Percentiles rank a stretch among this genome's conserved stretches.
Conservation (phyloP, 2,888 invertebrate genomes). For the Elaeidobius kamerunicus region DNA sequence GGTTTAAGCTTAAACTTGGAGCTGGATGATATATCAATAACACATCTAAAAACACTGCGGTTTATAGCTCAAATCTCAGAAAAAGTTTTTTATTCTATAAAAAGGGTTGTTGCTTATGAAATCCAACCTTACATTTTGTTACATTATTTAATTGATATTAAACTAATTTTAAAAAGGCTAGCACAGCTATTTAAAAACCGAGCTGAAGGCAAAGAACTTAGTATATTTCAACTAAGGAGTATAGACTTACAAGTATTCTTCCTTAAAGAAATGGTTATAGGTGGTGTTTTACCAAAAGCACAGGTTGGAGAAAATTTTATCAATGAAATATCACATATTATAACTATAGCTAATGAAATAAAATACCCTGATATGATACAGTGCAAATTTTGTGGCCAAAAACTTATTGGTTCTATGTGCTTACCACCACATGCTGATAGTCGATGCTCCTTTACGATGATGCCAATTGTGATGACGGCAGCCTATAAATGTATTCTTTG, state of each 20-base stretch:
- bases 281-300: constrained; percentile 41
- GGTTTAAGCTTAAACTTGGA: constrained; percentile 38
- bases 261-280: constrained; percentile 43
- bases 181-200: constrained; percentile 37
- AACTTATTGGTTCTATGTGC: constrained; percentile 44
- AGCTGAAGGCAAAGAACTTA: constrained; percentile 38
- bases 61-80: constrained; percentile 43
- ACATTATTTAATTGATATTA: constrained; percentile 43
- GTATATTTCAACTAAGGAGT: constrained; percentile 35
- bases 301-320: constrained; percentile 42
- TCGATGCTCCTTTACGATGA: constrained; percentile 44
- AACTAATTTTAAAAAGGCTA: constrained; percentile 40
- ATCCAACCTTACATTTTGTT: constrained; percentile 43
- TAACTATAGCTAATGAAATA: constrained; percentile 41
- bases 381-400: constrained; percentile 45
- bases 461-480: constrained; percentile 43
- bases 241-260: constrained; percentile 38
- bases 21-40: constrained; percentile 40
- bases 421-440: constrained; percentile 43
- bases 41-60: constrained; percentile 42
- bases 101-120: constrained; percentile 37
- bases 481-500: constrained; percentile 45
- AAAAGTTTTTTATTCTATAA: constrained; percentile 39
- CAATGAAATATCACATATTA: constrained; percentile 40
- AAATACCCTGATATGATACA: constrained; percentile 40